These are phyloP conservation scores for Polyommatus icarus DNA, from an alignment of 2,888 invertebrate species.

Conservation along the genomic window DNA sequence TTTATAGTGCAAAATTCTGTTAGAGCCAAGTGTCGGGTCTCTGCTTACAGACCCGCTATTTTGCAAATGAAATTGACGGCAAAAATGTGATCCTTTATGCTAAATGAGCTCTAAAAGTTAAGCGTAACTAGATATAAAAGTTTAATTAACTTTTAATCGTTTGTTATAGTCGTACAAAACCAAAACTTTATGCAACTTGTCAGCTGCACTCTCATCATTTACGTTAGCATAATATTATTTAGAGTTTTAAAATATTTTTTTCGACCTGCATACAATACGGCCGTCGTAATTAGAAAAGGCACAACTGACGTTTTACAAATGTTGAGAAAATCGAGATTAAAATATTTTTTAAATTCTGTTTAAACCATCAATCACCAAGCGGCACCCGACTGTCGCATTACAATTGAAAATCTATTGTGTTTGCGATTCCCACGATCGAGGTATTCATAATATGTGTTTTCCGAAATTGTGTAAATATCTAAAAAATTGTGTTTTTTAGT, in stretches of 20 bases:
- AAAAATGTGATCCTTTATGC: background rate
- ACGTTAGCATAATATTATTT: background rate
- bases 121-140: background rate
- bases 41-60: background rate
- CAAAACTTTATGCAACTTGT: background rate
- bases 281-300: too few species aligned
- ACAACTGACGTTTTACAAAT: too few species aligned
- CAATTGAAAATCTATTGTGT: too few species aligned
- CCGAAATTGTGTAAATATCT: too few species aligned
- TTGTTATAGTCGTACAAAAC: background rate
- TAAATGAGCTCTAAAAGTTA: background rate
- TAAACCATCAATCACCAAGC: too few species aligned
- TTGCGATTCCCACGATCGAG: too few species aligned
- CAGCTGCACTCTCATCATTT: background rate
- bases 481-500: too few species aligned
- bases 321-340: too few species aligned
- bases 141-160: conserved; percentile 10
- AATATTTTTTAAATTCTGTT: too few species aligned
- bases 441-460: too few species aligned
- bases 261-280: background rate
- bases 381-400: too few species aligned
- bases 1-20: background rate
- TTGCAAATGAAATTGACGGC: background rate
- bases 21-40: background rate
- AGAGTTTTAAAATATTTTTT: background rate